These are phyloP conservation scores for Progne subis DNA, from an alignment of 2,113 vertebrate species.

Conservation along the genomic window DNA sequence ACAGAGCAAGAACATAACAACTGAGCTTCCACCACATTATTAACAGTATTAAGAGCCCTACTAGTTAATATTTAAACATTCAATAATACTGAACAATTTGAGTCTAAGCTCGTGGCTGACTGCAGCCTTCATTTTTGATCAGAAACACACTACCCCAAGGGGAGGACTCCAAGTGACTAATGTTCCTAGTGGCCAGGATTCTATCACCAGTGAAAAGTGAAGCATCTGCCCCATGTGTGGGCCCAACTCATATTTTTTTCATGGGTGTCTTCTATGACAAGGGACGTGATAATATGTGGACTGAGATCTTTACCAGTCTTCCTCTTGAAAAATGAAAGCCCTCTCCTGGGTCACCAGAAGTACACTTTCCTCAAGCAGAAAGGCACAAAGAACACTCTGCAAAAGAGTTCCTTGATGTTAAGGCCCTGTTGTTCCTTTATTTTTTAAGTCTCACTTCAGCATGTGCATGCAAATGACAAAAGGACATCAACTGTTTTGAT, in stretches of 20 bases:
- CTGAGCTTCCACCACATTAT: neutral
- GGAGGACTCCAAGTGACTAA: conserved; percentile 28
- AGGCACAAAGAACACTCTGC: neutral
- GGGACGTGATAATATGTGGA: neutral
- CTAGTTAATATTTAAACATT: neutral
- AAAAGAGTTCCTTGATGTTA: neutral
- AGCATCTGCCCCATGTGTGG: conserved; percentile 10
- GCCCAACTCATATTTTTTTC: neutral
- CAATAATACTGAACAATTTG: neutral
- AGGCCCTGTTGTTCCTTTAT: neutral
- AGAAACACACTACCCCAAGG: neutral
- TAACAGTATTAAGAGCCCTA: neutral
- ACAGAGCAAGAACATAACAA: neutral
- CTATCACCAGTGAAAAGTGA: neutral
- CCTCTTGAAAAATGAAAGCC: neutral
- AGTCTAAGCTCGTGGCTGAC: neutral
- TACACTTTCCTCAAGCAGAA: neutral
- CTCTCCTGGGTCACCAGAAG: neutral
- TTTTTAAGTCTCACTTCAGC: neutral
- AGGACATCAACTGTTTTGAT: neutral
- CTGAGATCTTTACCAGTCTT: neutral
- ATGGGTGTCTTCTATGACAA: neutral
- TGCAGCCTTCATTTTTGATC: conserved; percentile 1
- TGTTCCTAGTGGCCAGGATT: neutral
- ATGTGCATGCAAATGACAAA: neutral